Conservation (phyloP, 2,113 vertebrate genomes). For the Ophthalmolycus amberensis region DNA sequence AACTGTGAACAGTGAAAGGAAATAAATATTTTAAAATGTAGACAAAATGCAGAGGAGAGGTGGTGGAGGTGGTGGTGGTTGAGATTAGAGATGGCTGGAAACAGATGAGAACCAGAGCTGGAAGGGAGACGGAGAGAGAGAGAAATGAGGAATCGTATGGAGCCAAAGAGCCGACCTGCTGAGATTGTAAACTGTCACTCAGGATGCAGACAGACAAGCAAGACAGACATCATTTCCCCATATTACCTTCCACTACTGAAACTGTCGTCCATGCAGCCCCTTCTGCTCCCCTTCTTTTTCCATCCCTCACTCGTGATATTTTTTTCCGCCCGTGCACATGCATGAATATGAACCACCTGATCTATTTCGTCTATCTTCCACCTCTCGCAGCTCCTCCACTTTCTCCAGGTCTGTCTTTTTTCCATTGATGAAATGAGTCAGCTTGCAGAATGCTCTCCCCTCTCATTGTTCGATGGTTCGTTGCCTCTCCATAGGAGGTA, state of each 20-base stretch:
- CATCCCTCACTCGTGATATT: slow-evolving; percentile 33
- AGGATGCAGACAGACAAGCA: slow-evolving; percentile 79
- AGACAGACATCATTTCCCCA: slow-evolving; percentile 75
- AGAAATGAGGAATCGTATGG: slow-evolving; percentile 68
- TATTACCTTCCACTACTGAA: slow-evolving; percentile 67
- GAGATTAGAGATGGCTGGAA: slow-evolving; percentile 55
- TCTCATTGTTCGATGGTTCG: slow-evolving; percentile 70
- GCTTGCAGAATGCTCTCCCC: slow-evolving; percentile 54
- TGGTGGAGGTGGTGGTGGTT: background rate
- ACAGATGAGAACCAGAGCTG: slow-evolving; percentile 62
- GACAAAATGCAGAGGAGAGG: slow-evolving; percentile 24
- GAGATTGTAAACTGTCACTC: slow-evolving; percentile 82
- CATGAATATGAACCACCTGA: slow-evolving; percentile 62
- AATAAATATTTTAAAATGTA: background rate
- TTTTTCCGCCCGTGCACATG: slow-evolving; percentile 37
- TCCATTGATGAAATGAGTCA: slow-evolving; percentile 65
- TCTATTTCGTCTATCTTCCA: slow-evolving; percentile 52
- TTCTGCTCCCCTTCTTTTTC: slow-evolving; percentile 32
- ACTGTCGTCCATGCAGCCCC: slow-evolving; percentile 44
- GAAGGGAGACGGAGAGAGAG: slow-evolving; percentile 12
- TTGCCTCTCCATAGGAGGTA: slow-evolving; percentile 75
- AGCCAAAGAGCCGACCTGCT: slow-evolving; percentile 70
- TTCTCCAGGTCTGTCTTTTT: slow-evolving; percentile 27
- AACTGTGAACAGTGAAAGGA: background rate
- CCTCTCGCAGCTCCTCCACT: slow-evolving; percentile 36